Conservation (phyloP, 1,140 invertebrate species). For the Hesperophylax magnus region DNA sequence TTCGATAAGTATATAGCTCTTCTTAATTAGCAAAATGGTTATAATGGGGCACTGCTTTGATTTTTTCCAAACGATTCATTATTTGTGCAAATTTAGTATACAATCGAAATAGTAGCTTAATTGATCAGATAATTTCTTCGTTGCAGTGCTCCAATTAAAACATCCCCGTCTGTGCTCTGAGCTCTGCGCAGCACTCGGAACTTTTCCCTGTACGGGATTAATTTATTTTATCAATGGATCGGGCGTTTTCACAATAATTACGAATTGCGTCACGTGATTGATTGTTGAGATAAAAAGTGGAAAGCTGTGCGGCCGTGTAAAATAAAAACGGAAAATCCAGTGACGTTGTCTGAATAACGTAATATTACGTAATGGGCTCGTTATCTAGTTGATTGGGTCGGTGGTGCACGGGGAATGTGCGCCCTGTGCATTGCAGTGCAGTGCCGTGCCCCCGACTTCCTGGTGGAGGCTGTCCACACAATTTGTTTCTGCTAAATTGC, state of each 20-base stretch:
- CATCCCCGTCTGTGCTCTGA: background rate
- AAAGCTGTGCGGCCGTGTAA: constrained; percentile 35
- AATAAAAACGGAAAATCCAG: constrained; percentile 54
- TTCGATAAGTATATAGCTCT: too few species aligned
- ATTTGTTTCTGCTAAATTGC: constrained; percentile 56
- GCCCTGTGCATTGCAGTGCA: background rate
- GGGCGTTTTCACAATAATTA: constrained; percentile 56
- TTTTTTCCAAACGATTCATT: too few species aligned
- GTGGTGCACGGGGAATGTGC: constrained; percentile 32
- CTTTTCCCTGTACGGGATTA: constrained; percentile 14
- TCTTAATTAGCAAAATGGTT: too few species aligned
- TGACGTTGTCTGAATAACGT: constrained; percentile 57
- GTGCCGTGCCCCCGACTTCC: background rate
- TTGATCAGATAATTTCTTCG: constrained; percentile 30
- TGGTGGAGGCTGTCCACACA: constrained; percentile 23
- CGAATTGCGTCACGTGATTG: constrained; percentile 57
- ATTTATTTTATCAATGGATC: constrained; percentile 45
- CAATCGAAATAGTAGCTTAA: constrained; percentile 8
- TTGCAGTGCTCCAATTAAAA: constrained; percentile 34
- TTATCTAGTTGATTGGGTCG: constrained; percentile 54
- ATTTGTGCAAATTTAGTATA: background rate
- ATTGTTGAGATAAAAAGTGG: constrained; percentile 54
- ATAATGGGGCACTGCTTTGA: too few species aligned
- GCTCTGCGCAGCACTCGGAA: background rate
- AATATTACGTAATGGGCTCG: constrained; percentile 58